A percentile compares a stretch with the other conserved stretches of the same genome.
These are phyloP conservation scores for Athene noctua DNA, from an alignment of 2,113 vertebrate genomes.

Conservation along the genomic window DNA sequence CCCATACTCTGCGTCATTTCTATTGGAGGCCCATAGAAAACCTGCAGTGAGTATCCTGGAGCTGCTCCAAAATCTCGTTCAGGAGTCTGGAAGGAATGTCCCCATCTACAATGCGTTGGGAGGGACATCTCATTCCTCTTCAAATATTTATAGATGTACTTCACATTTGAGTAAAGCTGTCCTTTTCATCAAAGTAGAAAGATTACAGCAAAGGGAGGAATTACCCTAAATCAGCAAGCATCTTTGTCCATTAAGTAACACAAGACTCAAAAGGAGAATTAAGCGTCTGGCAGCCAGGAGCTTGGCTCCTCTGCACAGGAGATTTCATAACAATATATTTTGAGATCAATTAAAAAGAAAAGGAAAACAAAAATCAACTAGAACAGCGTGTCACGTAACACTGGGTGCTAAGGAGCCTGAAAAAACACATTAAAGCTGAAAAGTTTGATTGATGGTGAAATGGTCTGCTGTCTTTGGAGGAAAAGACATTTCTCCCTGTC, in stretches of 20 bases:
- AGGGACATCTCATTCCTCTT: not conserved
- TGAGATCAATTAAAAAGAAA: not conserved
- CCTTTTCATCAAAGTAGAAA: not conserved
- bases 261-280: not conserved
- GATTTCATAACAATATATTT: not conserved
- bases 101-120: not conserved
- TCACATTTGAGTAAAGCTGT: not conserved
- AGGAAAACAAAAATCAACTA: not conserved
- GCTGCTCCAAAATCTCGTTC: not conserved
- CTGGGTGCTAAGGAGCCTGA: not conserved
- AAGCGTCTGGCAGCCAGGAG: not conserved
- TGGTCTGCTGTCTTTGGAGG: not conserved
- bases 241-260: not conserved
- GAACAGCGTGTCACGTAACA: not conserved
- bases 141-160: not conserved
- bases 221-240: not conserved
- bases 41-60: not conserved
- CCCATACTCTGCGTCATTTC: not conserved
- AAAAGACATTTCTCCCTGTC: not conserved
- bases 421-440: not conserved
- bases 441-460: not conserved
- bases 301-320: not conserved
- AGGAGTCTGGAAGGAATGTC: not conserved
- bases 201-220: not conserved
- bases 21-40: not conserved